Conservation (phyloP, 2,797 vertebrate genomes). For the Alcedo atthis region DNA sequence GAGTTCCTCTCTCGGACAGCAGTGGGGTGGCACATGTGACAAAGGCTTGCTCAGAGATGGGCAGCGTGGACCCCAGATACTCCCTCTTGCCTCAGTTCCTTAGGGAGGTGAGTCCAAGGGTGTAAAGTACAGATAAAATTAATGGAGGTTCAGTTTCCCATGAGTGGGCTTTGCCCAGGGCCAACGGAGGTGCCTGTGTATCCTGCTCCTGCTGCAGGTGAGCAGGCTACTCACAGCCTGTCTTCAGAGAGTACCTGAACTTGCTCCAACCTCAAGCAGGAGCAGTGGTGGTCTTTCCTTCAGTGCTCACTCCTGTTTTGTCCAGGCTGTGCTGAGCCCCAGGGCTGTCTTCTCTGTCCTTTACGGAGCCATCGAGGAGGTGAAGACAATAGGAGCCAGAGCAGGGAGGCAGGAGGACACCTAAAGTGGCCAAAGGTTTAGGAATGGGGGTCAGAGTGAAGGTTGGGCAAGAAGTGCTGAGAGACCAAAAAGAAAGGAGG, state of each 20-base stretch:
- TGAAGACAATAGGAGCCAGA: not conserved
- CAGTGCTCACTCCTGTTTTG: not conserved
- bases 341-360: not conserved
- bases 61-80: not conserved
- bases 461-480: not conserved
- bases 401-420: not conserved
- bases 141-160: not conserved
- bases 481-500: not conserved
- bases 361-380: not conserved
- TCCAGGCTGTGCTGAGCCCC: not conserved
- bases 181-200: not conserved
- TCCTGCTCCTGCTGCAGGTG: not conserved
- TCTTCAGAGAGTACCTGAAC: not conserved
- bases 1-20: no score
- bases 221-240: not conserved
- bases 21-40: not conserved
- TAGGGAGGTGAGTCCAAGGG: not conserved
- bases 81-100: not conserved
- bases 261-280: not conserved
- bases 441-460: not conserved
- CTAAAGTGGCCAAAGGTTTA: not conserved
- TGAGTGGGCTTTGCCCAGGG: fast-evolving
- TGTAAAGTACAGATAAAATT: not conserved
- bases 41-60: fast-evolving
- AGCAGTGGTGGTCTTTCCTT: not conserved